Percentiles rank a stretch among this genome's conserved stretches.
phyloP scores from a whole-genome alignment of 2,797 vertebrate genomes.

The Falco peregrinus region DNA sequence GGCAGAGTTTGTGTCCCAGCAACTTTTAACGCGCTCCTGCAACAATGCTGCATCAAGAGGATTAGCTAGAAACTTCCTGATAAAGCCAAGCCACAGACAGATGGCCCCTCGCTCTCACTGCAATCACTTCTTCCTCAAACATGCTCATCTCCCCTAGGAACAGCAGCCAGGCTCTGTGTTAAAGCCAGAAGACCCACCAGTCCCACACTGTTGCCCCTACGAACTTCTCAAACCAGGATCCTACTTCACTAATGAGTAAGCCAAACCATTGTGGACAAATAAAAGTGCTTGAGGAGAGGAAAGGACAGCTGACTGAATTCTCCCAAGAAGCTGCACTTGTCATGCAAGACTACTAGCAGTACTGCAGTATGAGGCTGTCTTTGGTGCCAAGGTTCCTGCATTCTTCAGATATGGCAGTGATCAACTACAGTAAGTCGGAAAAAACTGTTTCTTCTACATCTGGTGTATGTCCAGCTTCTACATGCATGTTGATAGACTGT shows the following conservation, averaged over 20 bases:
- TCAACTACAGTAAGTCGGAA: neutral
- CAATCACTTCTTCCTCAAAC: neutral
- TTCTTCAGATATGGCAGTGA: rapidly evolving
- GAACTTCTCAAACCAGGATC: neutral
- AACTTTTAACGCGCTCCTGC: neutral
- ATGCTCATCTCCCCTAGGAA: neutral
- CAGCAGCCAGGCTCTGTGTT: neutral
- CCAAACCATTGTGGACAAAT: neutral
- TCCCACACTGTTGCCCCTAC: neutral
- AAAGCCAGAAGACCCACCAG: neutral
- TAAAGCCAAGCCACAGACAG: neutral
- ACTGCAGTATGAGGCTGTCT: neutral
- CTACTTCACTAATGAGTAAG: neutral
- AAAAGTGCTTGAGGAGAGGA: neutral
- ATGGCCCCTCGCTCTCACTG: neutral
- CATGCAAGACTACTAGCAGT: neutral
- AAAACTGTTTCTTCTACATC: neutral
- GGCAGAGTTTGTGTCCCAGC: neutral
- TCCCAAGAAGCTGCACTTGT: neutral
- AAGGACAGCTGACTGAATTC: neutral
- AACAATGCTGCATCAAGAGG: neutral
- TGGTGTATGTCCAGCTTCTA: neutral
- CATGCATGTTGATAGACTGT: rapidly evolving
- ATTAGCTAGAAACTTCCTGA: neutral
- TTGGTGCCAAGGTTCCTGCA: rapidly evolving